Conservation (phyloP, 1,140 invertebrate genomes). For the Eumaeus atala region DNA sequence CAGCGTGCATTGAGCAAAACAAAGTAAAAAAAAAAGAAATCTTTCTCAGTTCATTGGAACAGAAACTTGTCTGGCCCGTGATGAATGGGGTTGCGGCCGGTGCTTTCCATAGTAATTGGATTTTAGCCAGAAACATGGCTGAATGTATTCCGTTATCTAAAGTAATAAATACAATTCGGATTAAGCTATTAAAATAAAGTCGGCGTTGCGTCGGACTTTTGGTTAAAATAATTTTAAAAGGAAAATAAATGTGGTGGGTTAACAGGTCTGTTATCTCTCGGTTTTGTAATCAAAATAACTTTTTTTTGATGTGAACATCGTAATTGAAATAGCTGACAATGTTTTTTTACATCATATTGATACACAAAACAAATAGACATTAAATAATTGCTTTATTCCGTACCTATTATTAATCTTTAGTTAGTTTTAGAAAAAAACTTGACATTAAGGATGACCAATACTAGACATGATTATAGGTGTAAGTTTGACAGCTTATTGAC, state of each 20-base stretch:
- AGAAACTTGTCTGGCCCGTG: constrained; percentile 35
- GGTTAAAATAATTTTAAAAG: constrained; percentile 5
- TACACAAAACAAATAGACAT: too few relatives aligned
- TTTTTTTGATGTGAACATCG: too few relatives aligned
- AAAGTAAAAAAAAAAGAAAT: constrained; percentile 34
- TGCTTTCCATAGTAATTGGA: constrained; percentile 31
- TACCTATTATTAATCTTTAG: too few relatives aligned
- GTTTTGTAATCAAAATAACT: not conserved
- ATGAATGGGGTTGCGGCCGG: constrained; percentile 33
- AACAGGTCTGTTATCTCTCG: not conserved
- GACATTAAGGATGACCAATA: too few relatives aligned
- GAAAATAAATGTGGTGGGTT: constrained; percentile 8
- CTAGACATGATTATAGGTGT: too few relatives aligned
- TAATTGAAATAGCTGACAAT: too few relatives aligned
- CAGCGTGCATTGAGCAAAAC: constrained; percentile 18
- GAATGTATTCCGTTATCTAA: constrained; percentile 31
- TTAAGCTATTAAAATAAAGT: constrained; percentile 17
- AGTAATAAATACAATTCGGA: constrained; percentile 17
- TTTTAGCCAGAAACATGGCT: constrained; percentile 24
- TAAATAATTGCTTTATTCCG: too few relatives aligned
- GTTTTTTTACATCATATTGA: too few relatives aligned
- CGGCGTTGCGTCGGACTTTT: constrained; percentile 2
- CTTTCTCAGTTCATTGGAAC: constrained; percentile 34
- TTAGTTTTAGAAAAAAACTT: too few relatives aligned
- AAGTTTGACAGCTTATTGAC: too few relatives aligned